phyloP scores from a whole-genome alignment of 1,140 invertebrate genomes.

The Neodiprion virginianus region DNA sequence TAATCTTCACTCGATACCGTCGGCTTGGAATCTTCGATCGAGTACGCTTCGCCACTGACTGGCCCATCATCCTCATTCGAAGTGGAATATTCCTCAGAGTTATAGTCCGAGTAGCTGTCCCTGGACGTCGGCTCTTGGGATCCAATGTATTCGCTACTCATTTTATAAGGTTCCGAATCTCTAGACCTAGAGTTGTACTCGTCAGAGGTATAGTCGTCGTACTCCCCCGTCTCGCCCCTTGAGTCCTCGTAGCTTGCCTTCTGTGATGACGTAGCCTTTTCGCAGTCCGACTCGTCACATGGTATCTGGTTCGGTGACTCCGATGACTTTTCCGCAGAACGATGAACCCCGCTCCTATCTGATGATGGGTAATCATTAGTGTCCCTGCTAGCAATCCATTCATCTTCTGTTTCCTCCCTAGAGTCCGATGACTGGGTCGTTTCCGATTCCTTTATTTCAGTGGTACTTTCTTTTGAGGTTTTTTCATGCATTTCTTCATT shows the following conservation, averaged over 20 bases:
- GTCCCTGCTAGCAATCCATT: neutral
- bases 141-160: neutral
- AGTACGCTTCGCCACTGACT: neutral
- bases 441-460: neutral
- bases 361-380: conserved; percentile 10
- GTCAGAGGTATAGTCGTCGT: conserved; percentile 9
- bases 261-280: neutral
- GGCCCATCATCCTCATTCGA: neutral
- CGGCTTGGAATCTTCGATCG: conserved; percentile 13
- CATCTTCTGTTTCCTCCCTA: neutral
- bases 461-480: neutral
- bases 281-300: conserved; percentile 1
- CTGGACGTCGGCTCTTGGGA: neutral
- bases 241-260: neutral
- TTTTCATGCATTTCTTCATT: neutral
- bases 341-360: neutral
- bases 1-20: conserved; percentile 34
- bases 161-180: neutral
- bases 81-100: neutral
- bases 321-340: neutral
- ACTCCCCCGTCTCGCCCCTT: neutral
- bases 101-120: neutral
- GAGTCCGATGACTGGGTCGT: neutral
- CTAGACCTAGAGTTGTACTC: neutral
- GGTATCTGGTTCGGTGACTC: conserved; percentile 22